phyloP scores from a whole-genome alignment of 2,888 invertebrate genomes.

The Xanthorhoe designata region DNA sequence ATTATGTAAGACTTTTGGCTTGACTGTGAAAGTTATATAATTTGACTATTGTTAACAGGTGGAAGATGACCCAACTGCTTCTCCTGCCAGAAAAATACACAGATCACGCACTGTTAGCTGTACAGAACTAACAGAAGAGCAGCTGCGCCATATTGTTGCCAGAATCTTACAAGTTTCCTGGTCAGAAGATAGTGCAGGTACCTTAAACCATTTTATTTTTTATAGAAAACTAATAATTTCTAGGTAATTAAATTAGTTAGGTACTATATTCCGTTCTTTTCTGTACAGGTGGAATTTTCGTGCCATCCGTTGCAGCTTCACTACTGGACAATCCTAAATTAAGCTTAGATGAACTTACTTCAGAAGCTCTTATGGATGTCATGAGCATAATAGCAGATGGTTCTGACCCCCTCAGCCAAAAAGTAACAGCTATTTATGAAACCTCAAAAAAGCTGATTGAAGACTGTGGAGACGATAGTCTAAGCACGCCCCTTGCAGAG shows the following conservation, averaged over 20 bases:
- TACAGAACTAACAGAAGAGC: slow-evolving; percentile 87
- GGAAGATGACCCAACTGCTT: slow-evolving; percentile 80
- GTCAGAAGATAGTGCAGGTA: slow-evolving; percentile 86
- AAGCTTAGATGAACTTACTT: slow-evolving; percentile 84
- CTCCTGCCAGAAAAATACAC: slow-evolving; percentile 75
- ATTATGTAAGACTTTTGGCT: slow-evolving; percentile 24
- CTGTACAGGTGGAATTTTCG: slow-evolving; percentile 81
- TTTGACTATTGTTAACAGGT: slow-evolving; percentile 53
- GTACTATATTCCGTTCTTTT: not conserved
- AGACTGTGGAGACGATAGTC: slow-evolving; percentile 73
- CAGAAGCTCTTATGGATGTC: slow-evolving; percentile 89
- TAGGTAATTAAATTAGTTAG: not conserved
- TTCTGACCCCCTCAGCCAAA: slow-evolving; percentile 85
- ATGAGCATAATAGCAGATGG: slow-evolving; percentile 85
- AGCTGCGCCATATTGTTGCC: slow-evolving; percentile 87
- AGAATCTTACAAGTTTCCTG: slow-evolving; percentile 91
- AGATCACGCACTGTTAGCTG: slow-evolving; percentile 79
- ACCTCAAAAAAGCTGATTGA: slow-evolving; percentile 77
- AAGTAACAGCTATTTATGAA: slow-evolving; percentile 71
- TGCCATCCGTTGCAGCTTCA: slow-evolving; percentile 84
- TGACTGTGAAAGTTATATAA: slow-evolving; percentile 23
- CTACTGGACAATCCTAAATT: slow-evolving; percentile 82
- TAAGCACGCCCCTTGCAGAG: slow-evolving; percentile 67
- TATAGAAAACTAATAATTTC: not conserved
- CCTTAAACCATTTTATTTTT: slow-evolving; percentile 9